phyloP scores from a whole-genome alignment of 1,140 invertebrate genomes.

The Acromyrmex charruanus region DNA sequence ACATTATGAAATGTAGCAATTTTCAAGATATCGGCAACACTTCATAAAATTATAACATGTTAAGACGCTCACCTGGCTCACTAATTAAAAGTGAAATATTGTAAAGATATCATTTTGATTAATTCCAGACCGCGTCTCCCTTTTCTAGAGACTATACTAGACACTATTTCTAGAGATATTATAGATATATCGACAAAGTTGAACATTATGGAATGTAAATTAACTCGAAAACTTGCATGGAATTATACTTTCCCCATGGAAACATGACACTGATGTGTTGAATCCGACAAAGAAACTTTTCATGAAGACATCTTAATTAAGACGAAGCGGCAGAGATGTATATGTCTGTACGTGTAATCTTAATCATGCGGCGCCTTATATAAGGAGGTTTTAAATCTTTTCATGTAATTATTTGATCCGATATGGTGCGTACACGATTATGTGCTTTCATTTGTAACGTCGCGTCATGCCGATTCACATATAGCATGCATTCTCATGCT shows the following conservation, averaged over 20 bases:
- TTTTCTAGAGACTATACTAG: too few species aligned
- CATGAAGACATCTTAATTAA: constrained; percentile 42
- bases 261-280: background rate
- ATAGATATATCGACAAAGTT: too few species aligned
- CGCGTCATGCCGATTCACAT: constrained; percentile 13
- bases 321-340: constrained; percentile 9
- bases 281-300: constrained; percentile 36
- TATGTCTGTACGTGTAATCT: constrained; percentile 27
- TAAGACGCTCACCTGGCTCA: constrained; percentile 54
- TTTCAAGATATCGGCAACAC: background rate
- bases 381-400: constrained; percentile 53
- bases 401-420: constrained; percentile 30
- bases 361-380: constrained; percentile 30
- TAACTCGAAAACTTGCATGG: too few species aligned
- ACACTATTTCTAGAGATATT: too few species aligned
- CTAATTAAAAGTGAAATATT: too few species aligned
- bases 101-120: too few species aligned
- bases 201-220: too few species aligned
- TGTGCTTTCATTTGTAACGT: constrained; percentile 26
- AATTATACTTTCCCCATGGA: too few species aligned
- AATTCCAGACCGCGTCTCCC: too few species aligned
- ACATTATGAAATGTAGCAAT: constrained; percentile 4
- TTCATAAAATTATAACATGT: constrained; percentile 19
- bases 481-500: background rate
- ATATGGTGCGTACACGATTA: background rate